Evolutionary conservation across 1,140 invertebrate species (phyloP).

Genomic region (Euglossa dilemma): DNA sequence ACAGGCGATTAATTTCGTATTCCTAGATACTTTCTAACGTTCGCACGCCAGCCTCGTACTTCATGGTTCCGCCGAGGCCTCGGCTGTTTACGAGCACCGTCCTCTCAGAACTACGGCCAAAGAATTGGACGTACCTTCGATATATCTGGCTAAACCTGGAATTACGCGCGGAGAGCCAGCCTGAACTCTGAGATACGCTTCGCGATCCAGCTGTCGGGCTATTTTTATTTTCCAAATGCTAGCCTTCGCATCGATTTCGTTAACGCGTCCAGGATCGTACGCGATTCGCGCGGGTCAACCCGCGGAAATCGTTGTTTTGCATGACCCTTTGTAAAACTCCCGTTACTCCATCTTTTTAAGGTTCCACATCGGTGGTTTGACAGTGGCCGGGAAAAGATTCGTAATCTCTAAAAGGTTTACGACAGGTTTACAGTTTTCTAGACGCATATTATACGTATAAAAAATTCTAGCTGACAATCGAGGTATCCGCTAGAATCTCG

Average conservation of each 20-base stretch:
- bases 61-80: constrained; percentile 55
- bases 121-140: constrained; percentile 56
- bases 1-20: constrained; percentile 75
- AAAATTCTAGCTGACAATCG: too few species aligned
- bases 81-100: constrained; percentile 64
- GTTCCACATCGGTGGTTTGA: too few species aligned
- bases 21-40: constrained; percentile 74
- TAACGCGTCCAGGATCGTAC: too few species aligned
- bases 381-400: too few species aligned
- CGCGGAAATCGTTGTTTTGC: too few species aligned
- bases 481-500: too few species aligned
- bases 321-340: too few species aligned
- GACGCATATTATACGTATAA: too few species aligned
- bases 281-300: too few species aligned
- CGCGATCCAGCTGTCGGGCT: not conserved
- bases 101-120: constrained; percentile 54
- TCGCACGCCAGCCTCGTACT: constrained; percentile 71
- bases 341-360: too few species aligned
- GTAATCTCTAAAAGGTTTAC: too few species aligned
- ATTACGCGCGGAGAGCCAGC: constrained; percentile 29
- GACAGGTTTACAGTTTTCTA: too few species aligned
- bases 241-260: not conserved
- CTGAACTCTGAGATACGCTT: not conserved
- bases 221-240: not conserved
- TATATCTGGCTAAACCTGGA: constrained; percentile 50